A percentile compares a stretch with the other conserved stretches of the same genome.
These are phyloP conservation scores for Cephus pulcher DNA, from an alignment of 2,888 invertebrate genomes.

Conservation along the genomic window DNA sequence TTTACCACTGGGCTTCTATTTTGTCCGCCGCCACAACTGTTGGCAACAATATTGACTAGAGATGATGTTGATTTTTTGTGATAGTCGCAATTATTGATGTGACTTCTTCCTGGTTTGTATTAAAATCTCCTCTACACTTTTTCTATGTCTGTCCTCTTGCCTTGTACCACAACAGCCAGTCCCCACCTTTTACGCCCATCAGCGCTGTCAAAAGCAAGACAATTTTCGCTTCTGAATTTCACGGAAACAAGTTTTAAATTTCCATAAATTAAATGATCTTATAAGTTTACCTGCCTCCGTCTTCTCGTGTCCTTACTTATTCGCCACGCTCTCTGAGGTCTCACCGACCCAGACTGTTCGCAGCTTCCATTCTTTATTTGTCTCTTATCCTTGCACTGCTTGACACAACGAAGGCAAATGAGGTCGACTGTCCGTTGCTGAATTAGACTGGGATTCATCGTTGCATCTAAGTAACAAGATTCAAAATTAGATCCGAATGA, in stretches of 20 bases:
- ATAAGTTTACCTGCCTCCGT: not conserved
- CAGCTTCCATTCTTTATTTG: not conserved
- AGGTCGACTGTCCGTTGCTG: not conserved
- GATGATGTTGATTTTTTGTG: not conserved
- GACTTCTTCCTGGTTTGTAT: not conserved
- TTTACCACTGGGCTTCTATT: not conserved
- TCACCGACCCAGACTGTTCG: not conserved
- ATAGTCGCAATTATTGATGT: not conserved
- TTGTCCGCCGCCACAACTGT: not conserved
- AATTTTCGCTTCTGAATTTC: not conserved
- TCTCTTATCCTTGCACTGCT: not conserved
- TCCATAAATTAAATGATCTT: not conserved
- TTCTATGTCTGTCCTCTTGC: not conserved
- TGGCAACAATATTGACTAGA: not conserved
- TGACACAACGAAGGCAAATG: not conserved
- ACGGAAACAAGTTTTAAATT: not conserved
- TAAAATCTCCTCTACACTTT: not conserved
- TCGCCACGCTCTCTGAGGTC: not conserved
- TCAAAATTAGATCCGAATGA: not conserved
- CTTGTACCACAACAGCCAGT: too few species aligned
- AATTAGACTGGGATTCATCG: not conserved
- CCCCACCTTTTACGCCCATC: too few species aligned
- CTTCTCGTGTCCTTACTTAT: not conserved
- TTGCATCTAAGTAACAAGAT: not conserved
- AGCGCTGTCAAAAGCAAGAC: not conserved